phyloP scores from a whole-genome alignment of 2,113 vertebrate species.

The Sakesphorus luctuosus region DNA sequence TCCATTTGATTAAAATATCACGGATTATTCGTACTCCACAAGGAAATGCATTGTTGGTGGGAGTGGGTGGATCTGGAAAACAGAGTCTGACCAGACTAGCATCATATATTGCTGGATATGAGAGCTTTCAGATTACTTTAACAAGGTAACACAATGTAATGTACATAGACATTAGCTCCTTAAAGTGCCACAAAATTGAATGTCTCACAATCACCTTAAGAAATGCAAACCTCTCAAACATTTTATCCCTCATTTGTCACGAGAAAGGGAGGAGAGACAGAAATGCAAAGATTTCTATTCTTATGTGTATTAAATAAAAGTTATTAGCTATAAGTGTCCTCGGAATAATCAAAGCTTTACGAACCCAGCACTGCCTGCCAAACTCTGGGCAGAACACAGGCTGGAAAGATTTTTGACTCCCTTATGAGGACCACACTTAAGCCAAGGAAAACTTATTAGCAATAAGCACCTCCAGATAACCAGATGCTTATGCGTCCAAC shows the following conservation, averaged over 20 bases:
- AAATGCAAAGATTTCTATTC: too few relatives aligned
- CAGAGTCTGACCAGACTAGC: conserved; percentile 84
- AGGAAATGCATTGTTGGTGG: conserved; percentile 85
- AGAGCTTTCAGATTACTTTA: conserved; percentile 84
- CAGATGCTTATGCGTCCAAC: too few relatives aligned
- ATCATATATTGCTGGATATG: conserved; percentile 83
- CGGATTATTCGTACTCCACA: conserved; percentile 82
- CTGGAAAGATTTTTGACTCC: too few relatives aligned
- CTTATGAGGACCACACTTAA: too few relatives aligned
- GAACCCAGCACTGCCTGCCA: too few relatives aligned
- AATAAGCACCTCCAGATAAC: too few relatives aligned
- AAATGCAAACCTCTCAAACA: not conserved
- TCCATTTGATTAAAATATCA: conserved; percentile 84
- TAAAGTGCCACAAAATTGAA: not conserved
- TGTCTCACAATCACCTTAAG: not conserved
- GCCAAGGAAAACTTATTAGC: too few relatives aligned
- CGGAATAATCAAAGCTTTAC: too few relatives aligned
- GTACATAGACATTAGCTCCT: not conserved
- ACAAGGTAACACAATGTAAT: conserved; percentile 73
- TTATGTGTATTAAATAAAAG: too few relatives aligned
- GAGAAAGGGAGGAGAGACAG: too few relatives aligned
- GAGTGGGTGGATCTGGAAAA: conserved; percentile 87
- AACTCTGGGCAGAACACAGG: too few relatives aligned
- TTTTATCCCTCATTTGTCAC: not conserved
- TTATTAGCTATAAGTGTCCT: not conserved